Base-by-base conservation (phyloP, 2,888 invertebrate species). In the Clitarchus hookeri region DNA sequence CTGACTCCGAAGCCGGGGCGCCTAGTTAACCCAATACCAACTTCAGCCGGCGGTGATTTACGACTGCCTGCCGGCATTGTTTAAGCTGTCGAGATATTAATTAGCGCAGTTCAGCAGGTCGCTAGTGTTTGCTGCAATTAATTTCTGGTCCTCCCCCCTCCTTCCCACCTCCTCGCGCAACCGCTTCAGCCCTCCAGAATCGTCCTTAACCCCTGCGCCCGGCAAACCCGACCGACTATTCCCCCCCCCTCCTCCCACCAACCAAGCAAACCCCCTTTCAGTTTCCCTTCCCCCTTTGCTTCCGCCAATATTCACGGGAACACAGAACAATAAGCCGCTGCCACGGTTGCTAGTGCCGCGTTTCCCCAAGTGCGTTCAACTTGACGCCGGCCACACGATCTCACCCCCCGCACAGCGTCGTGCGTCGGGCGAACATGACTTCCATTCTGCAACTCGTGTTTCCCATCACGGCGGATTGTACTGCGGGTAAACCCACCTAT, bases 51-150 rank as follows among this genome's bases (percentile, higher is more conserved):
- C 11, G 6, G 19, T 65, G 65, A 65, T 23, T 65, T 19, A 65
- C 23, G 65, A 65, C 23, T 65, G 65, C 13, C 65, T 65, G 19
- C 65, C 19, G 6, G 65, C 65, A 9, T 23, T 65, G 23, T 23
- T 13, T 9, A 19, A 23, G 13, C 65, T 65, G 65, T 65, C 65
- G 16, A 23, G 65, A 65, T 65, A 65, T 65, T 65, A 65, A 65
- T 65, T 65, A 65, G 65, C 16, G 65, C 65, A 65, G 65, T 65
- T 65, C 65, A 65, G 13, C 65, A 19, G 65, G 65, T 65, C 65
- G 65, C 65, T 65, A 65, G 65, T 65, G 65, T 65, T 65, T 65
- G 65, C 65, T 23, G 65, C 65, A 65, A 65, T 65, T 65, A 65
- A 65, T 65, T 65, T 65, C 65, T 65, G 65, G 11, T 65, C 16